These are phyloP conservation scores for Caenorhabditis afra DNA, from an alignment of 2,888 invertebrate species.

Conservation along the genomic window DNA sequence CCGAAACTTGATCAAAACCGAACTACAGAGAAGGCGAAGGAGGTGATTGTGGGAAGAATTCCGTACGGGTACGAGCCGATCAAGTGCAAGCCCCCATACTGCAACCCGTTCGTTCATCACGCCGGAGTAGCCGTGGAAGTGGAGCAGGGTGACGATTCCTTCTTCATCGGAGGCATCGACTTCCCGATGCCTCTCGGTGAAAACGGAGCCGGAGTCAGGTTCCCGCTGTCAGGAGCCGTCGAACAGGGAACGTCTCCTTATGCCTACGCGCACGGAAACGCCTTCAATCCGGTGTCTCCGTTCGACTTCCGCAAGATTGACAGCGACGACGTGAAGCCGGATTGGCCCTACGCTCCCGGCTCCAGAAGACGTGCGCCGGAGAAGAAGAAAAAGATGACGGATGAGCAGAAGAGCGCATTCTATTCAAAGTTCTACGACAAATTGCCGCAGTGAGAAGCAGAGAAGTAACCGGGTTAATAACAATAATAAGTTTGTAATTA, in stretches of 20 bases:
- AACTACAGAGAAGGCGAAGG: conserved; percentile 72
- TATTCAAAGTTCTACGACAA: conserved; percentile 67
- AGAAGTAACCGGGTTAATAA: neutral
- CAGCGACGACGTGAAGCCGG: conserved; percentile 56
- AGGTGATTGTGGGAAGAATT: conserved; percentile 74
- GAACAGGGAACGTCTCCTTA: conserved; percentile 77
- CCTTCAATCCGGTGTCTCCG: conserved; percentile 75
- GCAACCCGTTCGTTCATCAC: conserved; percentile 78
- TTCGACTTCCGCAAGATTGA: conserved; percentile 69
- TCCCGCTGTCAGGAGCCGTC: conserved; percentile 76
- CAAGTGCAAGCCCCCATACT: conserved; percentile 78
- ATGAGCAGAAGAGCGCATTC: conserved; percentile 57
- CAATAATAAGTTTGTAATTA: conserved; percentile 17
- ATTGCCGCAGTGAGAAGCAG: conserved; percentile 41
- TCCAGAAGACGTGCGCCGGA: conserved; percentile 47
- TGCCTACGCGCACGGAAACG: conserved; percentile 76
- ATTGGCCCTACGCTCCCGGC: conserved; percentile 58
- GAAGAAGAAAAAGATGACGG: conserved; percentile 40
- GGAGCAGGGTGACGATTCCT: conserved; percentile 75
- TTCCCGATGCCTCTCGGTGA: conserved; percentile 76
- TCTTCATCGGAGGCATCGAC: conserved; percentile 77
- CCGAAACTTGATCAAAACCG: neutral
- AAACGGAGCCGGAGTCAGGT: conserved; percentile 75
- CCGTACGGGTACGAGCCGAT: conserved; percentile 78
- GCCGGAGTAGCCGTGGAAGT: conserved; percentile 76